These are phyloP conservation scores for Apostichopus japonicus DNA, from an alignment of 35 echinoderm and acorn worm species.

Conservation along the genomic window DNA sequence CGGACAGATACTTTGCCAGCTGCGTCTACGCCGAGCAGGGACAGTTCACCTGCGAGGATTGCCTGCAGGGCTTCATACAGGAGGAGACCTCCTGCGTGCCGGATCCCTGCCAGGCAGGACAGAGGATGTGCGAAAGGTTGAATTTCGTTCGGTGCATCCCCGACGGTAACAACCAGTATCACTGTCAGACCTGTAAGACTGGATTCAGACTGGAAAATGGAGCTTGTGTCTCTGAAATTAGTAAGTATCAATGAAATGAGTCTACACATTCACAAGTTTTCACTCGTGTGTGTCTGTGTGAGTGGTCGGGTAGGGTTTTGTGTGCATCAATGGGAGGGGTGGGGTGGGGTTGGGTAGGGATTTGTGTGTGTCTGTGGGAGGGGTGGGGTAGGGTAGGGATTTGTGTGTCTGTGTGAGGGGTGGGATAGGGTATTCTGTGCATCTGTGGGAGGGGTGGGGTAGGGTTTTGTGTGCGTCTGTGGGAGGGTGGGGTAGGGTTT, in stretches of 20 bases:
- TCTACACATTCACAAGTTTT: too few species aligned
- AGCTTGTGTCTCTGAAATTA: background rate
- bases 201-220: slow-evolving; percentile 35
- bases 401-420: too few species aligned
- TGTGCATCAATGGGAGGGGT: too few species aligned
- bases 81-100: background rate
- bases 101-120: slow-evolving; percentile 21
- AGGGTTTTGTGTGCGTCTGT: too few species aligned
- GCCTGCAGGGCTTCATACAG: background rate
- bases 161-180: slow-evolving; percentile 38
- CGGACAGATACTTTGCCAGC: background rate
- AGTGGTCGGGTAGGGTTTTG: too few species aligned
- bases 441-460: too few species aligned
- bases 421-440: too few species aligned
- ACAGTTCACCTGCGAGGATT: background rate
- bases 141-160: slow-evolving; percentile 12
- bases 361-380: too few species aligned
- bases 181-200: slow-evolving; percentile 26
- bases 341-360: too few species aligned
- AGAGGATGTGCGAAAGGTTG: background rate
- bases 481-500: too few species aligned
- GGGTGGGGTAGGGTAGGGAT: too few species aligned
- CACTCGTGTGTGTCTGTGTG: too few species aligned
- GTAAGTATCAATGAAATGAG: background rate
- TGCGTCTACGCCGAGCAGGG: background rate